Conservation (phyloP, 2,797 vertebrate species). For the Gymnocypris eckloni region DNA sequence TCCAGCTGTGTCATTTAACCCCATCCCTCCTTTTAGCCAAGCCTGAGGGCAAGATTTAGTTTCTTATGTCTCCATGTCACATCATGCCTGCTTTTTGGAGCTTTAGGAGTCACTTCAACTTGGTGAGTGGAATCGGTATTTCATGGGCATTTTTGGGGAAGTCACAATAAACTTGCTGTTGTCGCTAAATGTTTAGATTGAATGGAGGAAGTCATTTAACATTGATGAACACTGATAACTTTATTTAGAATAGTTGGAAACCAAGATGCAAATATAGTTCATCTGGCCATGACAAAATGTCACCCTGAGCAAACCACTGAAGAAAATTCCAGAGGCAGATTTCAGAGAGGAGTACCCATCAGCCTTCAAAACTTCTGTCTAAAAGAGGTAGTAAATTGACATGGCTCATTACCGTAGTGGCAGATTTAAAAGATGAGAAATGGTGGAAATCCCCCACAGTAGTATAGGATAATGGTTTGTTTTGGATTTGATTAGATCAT, state of each 20-base stretch:
- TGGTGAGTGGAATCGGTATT: not conserved
- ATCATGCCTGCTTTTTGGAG: not conserved
- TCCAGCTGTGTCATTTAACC: slow-evolving; percentile 57
- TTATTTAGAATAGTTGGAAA: not conserved
- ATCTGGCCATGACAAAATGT: not conserved
- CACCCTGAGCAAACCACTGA: not conserved
- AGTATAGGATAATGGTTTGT: not conserved
- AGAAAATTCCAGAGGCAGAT: not conserved
- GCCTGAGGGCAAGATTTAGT: slow-evolving; percentile 2
- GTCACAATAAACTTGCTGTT: not conserved
- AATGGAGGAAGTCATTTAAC: not conserved
- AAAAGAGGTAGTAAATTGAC: not conserved
- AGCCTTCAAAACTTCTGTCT: not conserved
- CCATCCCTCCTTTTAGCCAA: not conserved
- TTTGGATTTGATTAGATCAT: not conserved
- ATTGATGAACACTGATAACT: not conserved
- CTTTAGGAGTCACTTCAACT: not conserved
- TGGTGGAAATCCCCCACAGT: not conserved
- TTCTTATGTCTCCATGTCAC: slow-evolving; percentile 2
- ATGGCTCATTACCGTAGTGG: not conserved
- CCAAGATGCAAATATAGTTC: not conserved
- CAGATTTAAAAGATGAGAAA: slow-evolving; percentile 9
- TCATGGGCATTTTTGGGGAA: not conserved
- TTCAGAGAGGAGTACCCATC: not conserved
- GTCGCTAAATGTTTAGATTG: not conserved